These are phyloP conservation scores for Camponotus pennsylvanicus DNA, from an alignment of 1,140 invertebrate genomes.

Conservation along the genomic window DNA sequence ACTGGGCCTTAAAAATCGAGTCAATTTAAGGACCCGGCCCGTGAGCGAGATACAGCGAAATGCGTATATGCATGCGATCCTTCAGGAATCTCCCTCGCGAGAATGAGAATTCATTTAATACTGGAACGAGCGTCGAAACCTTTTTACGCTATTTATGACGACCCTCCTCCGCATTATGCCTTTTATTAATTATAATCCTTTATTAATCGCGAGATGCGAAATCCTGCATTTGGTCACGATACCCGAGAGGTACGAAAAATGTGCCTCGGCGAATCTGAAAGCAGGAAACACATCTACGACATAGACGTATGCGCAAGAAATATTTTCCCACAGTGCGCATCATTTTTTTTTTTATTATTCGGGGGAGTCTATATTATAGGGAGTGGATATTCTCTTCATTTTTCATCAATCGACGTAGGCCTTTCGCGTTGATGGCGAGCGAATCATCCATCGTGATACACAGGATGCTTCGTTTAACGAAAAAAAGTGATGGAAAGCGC, in stretches of 20 bases:
- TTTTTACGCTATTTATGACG: conserved; percentile 58
- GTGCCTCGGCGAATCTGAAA: not conserved
- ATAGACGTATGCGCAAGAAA: not conserved
- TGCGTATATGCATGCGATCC: conserved; percentile 70
- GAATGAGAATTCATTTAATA: conserved; percentile 71
- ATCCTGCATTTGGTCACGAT: conserved; percentile 5
- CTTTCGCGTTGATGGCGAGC: conserved; percentile 50
- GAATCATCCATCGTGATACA: conserved; percentile 36
- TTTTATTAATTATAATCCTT: conserved; percentile 49
- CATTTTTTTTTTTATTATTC: conserved; percentile 14
- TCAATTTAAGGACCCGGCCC: conserved; percentile 75
- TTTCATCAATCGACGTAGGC: conserved; percentile 64
- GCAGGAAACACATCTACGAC: not conserved
- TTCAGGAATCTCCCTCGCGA: conserved; percentile 63
- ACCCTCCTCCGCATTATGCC: not conserved
- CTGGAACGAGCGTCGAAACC: conserved; percentile 59
- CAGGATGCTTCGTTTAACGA: conserved; percentile 39
- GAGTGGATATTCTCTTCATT: conserved; percentile 58
- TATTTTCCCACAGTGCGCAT: conserved; percentile 43
- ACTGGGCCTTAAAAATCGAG: conserved; percentile 75
- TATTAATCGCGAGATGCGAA: conserved; percentile 35
- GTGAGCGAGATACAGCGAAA: conserved; percentile 62
- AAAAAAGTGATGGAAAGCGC: conserved; percentile 9
- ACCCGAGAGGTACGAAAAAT: not conserved
- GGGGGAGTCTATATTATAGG: conserved; percentile 28